Evolutionary conservation across 2,888 invertebrate species (phyloP), one percentile per base, ranked within the genome.

Genomic region (Scelioninae gen. 1): DNA sequence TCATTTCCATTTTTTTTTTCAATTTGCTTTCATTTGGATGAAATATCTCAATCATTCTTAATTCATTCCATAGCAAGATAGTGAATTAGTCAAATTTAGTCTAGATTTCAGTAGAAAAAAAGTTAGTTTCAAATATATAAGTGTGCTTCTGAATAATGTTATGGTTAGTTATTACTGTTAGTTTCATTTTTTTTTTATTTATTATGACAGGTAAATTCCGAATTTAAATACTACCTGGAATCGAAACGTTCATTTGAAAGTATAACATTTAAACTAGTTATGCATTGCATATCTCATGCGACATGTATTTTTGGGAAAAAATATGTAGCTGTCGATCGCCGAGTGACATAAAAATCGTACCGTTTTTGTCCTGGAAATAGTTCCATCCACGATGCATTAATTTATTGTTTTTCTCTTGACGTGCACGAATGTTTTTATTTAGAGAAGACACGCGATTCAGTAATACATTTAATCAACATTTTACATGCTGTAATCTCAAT

Each of bases 321-420:
- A 31, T 34, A 40, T 43, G 9, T 31, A 13, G 16, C 58, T 66
- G 43, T 76, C 34, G 43, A 60, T 15, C 43, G 23, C 38, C 10
- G 16, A 10, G 51, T 23, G 10, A 32, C 65, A 43, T 38, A 76
- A 69, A 69, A 56, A 29, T 51, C 63, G 40, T 45, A 47, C 23
- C 49, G 16, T 63, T 71, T 58, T 55, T 81, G 38, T 58, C 11
- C 55, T 38, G 29, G 53, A 65, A 71, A 65, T 56, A 76, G 47
- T 60, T 71, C 32, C 38, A 71, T 76, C 47, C 76, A 58, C 71
- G 15, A 66, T 66, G 65, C 71, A 82, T 72, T 77, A 77, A 76
- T 82, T 77, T 72, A 82, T 82, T 82, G 76, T 77, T 82, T 77
- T 71, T 72, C 66, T 75, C 13, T 38, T 75, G 69, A 40, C 56